Conservation (phyloP, 2,113 vertebrate genomes). For the Halcyon malimbica region DNA sequence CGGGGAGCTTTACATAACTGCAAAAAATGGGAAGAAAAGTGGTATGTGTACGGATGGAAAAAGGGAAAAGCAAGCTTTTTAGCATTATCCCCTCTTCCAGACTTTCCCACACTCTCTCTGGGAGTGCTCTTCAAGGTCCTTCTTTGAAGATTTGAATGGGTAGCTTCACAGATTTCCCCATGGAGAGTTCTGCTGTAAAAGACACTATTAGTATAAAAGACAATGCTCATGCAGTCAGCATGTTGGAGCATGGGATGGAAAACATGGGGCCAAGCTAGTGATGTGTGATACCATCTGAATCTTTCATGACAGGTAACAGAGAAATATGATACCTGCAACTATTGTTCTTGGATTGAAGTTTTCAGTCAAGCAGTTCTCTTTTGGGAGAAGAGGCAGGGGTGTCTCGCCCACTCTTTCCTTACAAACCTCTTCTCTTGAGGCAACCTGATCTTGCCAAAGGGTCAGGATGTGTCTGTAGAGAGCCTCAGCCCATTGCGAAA, state of each 20-base stretch:
- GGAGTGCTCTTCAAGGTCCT: background rate
- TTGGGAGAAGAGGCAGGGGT: background rate
- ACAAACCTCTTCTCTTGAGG: background rate
- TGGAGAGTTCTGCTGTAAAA: background rate
- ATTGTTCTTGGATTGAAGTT: background rate
- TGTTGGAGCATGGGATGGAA: background rate
- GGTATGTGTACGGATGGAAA: background rate
- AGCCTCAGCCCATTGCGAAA: background rate
- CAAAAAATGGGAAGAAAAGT: background rate
- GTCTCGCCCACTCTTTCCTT: background rate
- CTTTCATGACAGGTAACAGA: background rate
- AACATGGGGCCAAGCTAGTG: background rate
- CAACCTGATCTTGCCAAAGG: background rate
- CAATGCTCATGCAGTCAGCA: background rate
- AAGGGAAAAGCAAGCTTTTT: background rate
- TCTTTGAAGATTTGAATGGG: conserved; percentile 36
- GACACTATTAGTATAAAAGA: background rate
- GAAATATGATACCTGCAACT: background rate
- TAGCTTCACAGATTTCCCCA: conserved; percentile 14
- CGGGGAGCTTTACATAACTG: background rate
- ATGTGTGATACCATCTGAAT: background rate
- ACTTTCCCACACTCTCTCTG: background rate
- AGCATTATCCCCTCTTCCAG: background rate
- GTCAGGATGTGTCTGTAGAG: background rate
- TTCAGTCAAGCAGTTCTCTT: background rate